Evolutionary conservation across 2,113 vertebrate genomes (phyloP), one percentile per base, ranked within the genome.

Genomic region (Larimichthys crocea): DNA sequence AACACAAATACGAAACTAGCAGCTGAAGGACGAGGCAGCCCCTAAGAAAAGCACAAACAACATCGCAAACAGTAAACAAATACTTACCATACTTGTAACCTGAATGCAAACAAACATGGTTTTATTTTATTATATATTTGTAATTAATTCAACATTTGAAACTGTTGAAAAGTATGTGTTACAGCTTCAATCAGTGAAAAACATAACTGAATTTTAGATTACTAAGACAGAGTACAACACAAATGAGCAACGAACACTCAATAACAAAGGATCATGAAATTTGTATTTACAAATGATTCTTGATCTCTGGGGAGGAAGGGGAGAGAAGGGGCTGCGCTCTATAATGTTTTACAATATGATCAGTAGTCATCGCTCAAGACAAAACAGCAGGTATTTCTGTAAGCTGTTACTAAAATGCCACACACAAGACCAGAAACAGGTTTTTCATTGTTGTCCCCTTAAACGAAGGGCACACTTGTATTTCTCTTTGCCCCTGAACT

Each of bases 31-130:
- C 3, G 22, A 88, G 40, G 68, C 82, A 96, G 94, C 94, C 91
- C 83, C 91, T 93, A 94, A 93, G 94, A 91, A 95, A 87, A 96
- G 96, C 95, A 96, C 89, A 96, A 92, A 92, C 93, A 88, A 62
- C 20, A 86, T 88, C 91, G 93, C 75, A 94, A 88, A 94, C 90
- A 93, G 76, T 95, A 92, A 93, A 82, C 16, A 31, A 94, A 94
- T 96, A 99, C 98, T 99, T 96, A 99, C 98, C 98, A 99, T 99
- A 94, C 96, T 99, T 93, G 98, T 99, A 93, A 99, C 98, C 98
- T 99, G 95, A 95, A 96, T 95, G 94, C 94, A 97, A 97, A 98
- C 94, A 98, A 97, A 98, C 91, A 97, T 84, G 80, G 73, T 57
- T 81, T 88, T 22, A 91, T 73, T 92, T 83, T 91, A 77, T 40